Conservation (phyloP, 2,888 invertebrate species). For the Hipparchia sbordonii region DNA sequence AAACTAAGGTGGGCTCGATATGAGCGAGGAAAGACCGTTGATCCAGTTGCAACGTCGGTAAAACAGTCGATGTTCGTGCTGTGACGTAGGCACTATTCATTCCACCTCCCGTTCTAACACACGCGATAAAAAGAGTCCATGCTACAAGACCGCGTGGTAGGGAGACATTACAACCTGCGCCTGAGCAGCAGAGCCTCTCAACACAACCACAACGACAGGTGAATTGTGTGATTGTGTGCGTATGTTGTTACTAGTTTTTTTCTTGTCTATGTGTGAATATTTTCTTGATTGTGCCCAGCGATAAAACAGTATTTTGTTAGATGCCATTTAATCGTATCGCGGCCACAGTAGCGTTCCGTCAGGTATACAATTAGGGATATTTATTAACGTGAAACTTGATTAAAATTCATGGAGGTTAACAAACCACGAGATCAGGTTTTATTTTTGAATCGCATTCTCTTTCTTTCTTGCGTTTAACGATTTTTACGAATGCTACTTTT, state of each 20-base stretch:
- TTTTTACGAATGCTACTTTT: slow-evolving; percentile 23
- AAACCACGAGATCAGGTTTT: slow-evolving; percentile 31
- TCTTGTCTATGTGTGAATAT: slow-evolving; percentile 57
- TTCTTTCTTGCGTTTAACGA: slow-evolving; percentile 23
- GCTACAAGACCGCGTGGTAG: slow-evolving; percentile 56
- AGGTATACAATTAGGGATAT: slow-evolving; percentile 51
- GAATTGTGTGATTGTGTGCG: slow-evolving; percentile 71
- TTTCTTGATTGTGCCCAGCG: slow-evolving; percentile 70
- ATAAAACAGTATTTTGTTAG: slow-evolving; percentile 74
- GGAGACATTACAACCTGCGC: slow-evolving; percentile 76
- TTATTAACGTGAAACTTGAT: slow-evolving; percentile 49
- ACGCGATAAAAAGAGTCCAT: slow-evolving; percentile 51
- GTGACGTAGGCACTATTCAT: slow-evolving; percentile 43
- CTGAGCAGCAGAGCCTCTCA: slow-evolving; percentile 69
- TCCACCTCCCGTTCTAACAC: slow-evolving; percentile 53
- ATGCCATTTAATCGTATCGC: slow-evolving; percentile 58
- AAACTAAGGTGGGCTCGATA: slow-evolving; percentile 78
- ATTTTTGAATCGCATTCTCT: slow-evolving; percentile 20
- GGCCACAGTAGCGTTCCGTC: slow-evolving; percentile 54
- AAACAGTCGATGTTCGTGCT: slow-evolving; percentile 58
- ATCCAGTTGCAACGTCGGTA: slow-evolving; percentile 76
- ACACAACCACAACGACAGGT: slow-evolving; percentile 76
- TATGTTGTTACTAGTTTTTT: slow-evolving; percentile 51
- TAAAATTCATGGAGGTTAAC: slow-evolving; percentile 46
- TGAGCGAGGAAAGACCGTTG: slow-evolving; percentile 79